phyloP scores from a whole-genome alignment of 2,113 vertebrate species.

The Neodon shergylaensis region DNA sequence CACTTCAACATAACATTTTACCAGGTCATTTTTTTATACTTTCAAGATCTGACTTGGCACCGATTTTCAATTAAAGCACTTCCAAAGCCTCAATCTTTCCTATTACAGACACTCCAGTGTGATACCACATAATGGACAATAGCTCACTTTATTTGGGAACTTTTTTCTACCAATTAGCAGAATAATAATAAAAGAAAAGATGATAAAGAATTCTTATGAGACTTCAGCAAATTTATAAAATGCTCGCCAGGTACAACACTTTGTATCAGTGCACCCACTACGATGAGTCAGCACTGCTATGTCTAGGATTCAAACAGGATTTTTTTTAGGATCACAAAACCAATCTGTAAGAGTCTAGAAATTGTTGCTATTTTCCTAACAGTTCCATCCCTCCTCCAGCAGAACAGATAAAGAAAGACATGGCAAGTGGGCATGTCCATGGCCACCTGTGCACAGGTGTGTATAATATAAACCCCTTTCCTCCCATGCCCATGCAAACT shows the following conservation, averaged over 20 bases:
- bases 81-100: neutral
- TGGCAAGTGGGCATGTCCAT: neutral
- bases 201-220: neutral
- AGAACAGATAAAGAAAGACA: neutral
- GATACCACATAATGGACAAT: neutral
- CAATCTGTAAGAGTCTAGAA: neutral
- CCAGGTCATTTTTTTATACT: neutral
- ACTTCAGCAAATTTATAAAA: neutral
- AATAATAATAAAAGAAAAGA: neutral
- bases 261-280: no score
- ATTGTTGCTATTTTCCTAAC: neutral
- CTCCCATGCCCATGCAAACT: neutral
- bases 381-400: no score
- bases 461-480: neutral
- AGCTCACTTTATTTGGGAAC: neutral
- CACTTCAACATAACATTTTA: neutral
- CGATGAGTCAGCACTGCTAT: neutral
- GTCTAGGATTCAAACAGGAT: neutral
- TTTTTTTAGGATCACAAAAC: neutral
- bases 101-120: neutral
- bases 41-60: conserved; percentile 4
- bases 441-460: neutral
- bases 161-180: neutral
- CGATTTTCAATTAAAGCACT: conserved; percentile 36
- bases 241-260: neutral